A percentile compares a stretch with the other conserved stretches of the same genome.
Conservation (phyloP, 2,888 invertebrate genomes). For the Pherbina coryleti region DNA sequence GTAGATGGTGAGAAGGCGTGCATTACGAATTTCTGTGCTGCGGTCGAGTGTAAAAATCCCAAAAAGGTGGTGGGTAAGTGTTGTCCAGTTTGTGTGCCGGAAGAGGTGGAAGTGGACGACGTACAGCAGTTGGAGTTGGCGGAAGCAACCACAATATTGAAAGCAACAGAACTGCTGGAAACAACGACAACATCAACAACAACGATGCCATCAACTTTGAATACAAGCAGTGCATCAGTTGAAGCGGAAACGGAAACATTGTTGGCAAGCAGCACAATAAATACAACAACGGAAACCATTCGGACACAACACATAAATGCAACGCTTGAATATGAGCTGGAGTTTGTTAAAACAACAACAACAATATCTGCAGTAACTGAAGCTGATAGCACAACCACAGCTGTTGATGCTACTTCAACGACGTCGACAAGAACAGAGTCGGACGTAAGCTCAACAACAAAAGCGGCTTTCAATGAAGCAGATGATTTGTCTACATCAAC, state of each 20-base stretch:
- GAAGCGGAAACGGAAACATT: neutral
- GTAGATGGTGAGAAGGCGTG: conserved; percentile 54
- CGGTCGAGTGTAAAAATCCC: conserved; percentile 55
- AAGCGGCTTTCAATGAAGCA: neutral
- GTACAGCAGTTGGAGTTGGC: too few species aligned
- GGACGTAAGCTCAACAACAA: neutral
- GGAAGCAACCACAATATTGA: neutral
- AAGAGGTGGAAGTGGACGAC: neutral
- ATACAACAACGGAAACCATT: too few species aligned
- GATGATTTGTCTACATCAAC: neutral
- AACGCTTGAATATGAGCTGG: neutral
- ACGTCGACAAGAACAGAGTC: conserved; percentile 6
- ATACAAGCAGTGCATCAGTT: neutral
- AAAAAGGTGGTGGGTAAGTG: conserved; percentile 56
- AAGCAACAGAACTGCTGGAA: neutral
- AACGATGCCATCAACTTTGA: neutral
- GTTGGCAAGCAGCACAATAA: neutral
- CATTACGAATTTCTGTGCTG: conserved; percentile 51
- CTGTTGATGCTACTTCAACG: neutral
- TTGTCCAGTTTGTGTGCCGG: conserved; percentile 58
- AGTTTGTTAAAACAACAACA: neutral
- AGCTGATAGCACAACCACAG: neutral
- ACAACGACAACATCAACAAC: neutral
- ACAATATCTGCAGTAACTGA: neutral
- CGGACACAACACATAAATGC: too few species aligned